Evolutionary conservation across 2,113 vertebrate species (phyloP).

Genomic region (Python bivittatus): DNA sequence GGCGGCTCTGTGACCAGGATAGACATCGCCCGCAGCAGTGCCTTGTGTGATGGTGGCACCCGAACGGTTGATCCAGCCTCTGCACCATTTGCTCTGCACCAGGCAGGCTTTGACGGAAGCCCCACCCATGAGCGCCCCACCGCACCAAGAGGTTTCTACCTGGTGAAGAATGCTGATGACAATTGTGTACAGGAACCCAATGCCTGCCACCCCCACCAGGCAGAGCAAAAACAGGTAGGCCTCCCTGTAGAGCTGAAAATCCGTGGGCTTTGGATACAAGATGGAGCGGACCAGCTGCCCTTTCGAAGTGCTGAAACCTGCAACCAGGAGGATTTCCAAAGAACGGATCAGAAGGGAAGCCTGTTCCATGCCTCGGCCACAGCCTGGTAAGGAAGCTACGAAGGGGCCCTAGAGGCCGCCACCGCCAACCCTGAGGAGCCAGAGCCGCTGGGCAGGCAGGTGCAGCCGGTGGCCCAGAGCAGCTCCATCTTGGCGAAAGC

Average conservation of each 20-base stretch:
- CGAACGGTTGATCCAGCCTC: too few relatives aligned
- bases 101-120: not conserved
- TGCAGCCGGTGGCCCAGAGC: not conserved
- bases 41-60: not conserved
- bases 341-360: not conserved
- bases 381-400: not conserved
- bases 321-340: conserved; percentile 1
- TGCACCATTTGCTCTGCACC: not conserved
- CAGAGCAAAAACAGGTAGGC: conserved; percentile 95
- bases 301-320: conserved; percentile 96
- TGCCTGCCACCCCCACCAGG: conserved; percentile 89
- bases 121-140: too few relatives aligned
- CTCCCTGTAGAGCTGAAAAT: conserved; percentile 97
- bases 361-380: not conserved
- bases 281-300: conserved; percentile 97
- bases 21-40: accelerated
- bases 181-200: conserved; percentile 93
- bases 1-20: not conserved
- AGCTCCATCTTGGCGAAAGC: not conserved
- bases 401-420: not conserved
- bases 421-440: not conserved
- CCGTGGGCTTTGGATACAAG: conserved; percentile 96
- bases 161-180: conserved; percentile 86
- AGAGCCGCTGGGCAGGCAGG: not conserved
- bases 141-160: conserved; percentile 68